Conservation (phyloP, 2,888 invertebrate genomes). For the Protodeltote pygarga region DNA sequence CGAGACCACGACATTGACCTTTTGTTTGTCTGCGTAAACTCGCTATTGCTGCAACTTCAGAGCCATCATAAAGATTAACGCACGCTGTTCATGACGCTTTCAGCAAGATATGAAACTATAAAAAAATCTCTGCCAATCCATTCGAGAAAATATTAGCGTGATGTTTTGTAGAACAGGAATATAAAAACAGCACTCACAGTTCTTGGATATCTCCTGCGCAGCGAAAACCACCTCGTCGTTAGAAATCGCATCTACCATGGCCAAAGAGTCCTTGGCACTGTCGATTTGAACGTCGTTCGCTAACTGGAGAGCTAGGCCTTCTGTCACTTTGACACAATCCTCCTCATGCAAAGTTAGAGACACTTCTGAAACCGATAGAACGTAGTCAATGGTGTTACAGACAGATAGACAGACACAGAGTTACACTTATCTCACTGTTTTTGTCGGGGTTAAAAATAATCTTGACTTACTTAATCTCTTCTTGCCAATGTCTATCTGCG, state of each 20-base stretch:
- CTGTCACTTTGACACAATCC: slow-evolving; percentile 58
- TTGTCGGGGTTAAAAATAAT: no score
- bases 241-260: slow-evolving; percentile 57
- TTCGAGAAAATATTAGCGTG: no score
- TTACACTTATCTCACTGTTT: no score
- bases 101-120: no score
- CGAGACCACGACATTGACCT: no score
- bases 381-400: no score
- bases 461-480: slow-evolving; percentile 67
- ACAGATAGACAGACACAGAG: no score
- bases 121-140: no score
- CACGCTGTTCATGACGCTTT: no score
- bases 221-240: slow-evolving; percentile 56
- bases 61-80: no score
- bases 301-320: slow-evolving; percentile 68
- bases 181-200: slow-evolving; percentile 49
- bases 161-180: neutral
- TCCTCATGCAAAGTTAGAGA: slow-evolving; percentile 64
- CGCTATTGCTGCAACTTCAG: no score
- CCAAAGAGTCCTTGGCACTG: slow-evolving; percentile 48
- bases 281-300: slow-evolving; percentile 59
- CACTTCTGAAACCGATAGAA: slow-evolving; percentile 56
- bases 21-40: no score
- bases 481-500: slow-evolving; percentile 69
- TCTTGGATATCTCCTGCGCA: slow-evolving; percentile 55